Conservation (phyloP, 2,797 vertebrate species). For the Pampus argenteus region DNA sequence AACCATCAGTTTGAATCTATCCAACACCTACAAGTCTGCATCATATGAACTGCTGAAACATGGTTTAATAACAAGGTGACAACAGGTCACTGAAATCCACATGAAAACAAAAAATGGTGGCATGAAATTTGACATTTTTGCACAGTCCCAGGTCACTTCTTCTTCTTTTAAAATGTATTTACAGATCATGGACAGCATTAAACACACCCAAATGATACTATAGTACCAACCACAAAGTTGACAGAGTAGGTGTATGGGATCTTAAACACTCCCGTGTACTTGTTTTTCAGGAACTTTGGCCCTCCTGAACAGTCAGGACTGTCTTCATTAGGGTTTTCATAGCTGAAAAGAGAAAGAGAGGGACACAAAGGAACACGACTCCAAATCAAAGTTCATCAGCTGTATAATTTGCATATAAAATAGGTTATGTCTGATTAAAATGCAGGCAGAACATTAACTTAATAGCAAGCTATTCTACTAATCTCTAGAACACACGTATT, state of each 20-base stretch:
- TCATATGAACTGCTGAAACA: background rate
- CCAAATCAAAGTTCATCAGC: background rate
- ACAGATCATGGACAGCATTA: background rate
- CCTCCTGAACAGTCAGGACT: constrained; percentile 88
- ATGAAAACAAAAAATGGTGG: background rate
- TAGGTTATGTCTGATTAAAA: background rate
- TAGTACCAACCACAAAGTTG: constrained; percentile 79
- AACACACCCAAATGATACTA: background rate
- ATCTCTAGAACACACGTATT: background rate
- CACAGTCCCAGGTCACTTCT: background rate
- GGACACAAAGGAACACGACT: background rate
- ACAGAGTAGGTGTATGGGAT: constrained; percentile 92
- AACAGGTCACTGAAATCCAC: no score
- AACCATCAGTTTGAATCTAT: background rate
- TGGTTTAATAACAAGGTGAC: background rate
- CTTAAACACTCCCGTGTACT: constrained; percentile 83
- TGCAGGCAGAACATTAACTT: background rate
- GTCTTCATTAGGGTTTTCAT: constrained; percentile 86
- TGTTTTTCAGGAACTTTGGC: constrained; percentile 92
- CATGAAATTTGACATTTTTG: background rate
- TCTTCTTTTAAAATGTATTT: no score
- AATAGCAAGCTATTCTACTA: background rate
- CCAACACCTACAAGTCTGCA: no score
- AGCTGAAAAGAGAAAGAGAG: constrained; percentile 79
- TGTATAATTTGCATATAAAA: background rate